Base-by-base conservation (phyloP, 2,888 invertebrate species). In the Pterostichus niger region DNA sequence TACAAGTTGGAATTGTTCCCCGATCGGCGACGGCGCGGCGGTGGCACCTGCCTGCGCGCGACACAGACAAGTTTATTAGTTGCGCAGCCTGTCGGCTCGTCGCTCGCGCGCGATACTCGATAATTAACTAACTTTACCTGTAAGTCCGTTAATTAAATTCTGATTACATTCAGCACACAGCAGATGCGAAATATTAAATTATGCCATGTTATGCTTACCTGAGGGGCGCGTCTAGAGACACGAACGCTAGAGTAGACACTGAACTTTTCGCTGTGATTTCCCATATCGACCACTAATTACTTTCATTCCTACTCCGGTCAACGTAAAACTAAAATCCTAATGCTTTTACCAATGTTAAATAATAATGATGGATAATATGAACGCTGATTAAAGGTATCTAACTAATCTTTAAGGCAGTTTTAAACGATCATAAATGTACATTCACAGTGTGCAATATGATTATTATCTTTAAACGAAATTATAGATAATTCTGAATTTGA, bases 131-230 rank as follows among this genome's bases (percentile, higher is more conserved):
- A 82, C 82, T 82, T 82, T 82, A 82, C 75, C 82, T 75, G 82
- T 82, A 82, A 82, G 82, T 82, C 82, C 73, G 82, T 82, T 82
- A 82, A 82, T 82, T 82, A 82, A 82, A 82, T 82, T 82, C 82
- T 82, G 82, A 82, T 82, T 82, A 75, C 49, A 82, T 82, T 82
- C 49, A 82, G 81, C 59, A 59, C 33, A 49, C 44, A 40, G 33
- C 56, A 59, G 73, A 73, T 75, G 73, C 75, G 73, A 75, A 75
- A 82, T 82, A 73, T 82, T 73, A 82, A 73, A 82, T 82, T 82
- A 73, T 61, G 56, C 56, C 35, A 54, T 75, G 56, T 82, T 82
- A 46, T 75, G 75, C 82, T 75, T 82, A 82, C 82, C 82, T 75
- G 40, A 6, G 40, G 40, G 35, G 35, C 13, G 68, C 40, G n/a